Base-by-base conservation (phyloP, 2,888 invertebrate genomes). In the Sinelater perroti region DNA sequence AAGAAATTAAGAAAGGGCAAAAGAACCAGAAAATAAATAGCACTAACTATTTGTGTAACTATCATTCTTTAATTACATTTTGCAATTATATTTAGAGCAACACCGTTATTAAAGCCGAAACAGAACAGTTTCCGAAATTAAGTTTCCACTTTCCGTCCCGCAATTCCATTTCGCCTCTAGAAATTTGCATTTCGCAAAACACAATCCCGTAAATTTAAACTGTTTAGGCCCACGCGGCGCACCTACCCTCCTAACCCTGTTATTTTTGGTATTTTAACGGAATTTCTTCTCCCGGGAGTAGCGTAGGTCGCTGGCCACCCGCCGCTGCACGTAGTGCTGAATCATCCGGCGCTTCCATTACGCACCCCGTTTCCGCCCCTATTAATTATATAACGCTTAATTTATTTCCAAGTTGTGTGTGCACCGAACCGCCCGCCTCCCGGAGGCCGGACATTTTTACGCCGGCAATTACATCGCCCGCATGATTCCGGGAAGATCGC, bases 351-450 rank as follows among this genome's bases (percentile, higher is more conserved):
- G 52, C 53, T 57, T 57, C 57, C 57, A 57, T 57, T 57, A 57
- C 52, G 57, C 52, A 47, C 57, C 52, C 52, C 47, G 40, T 52
- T 57, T 47, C 57, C 53, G 53, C 57, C 52, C 57, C 57, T 53
- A 57, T 57, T 57, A 57, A 57, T 57, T 57, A 57, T 52, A 57
- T 57, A 57, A 57, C 57, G 57, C 57, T 57, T 57, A 57, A 57
- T 57, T 57, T 57, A 57, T 57, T 57, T 57, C 40, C 57, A 52
- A 57, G 57, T 57, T 57, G 52, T 57, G 40, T 57, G 52, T 57
- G 40, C 57, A 40, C 46, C 46, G 49, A 52, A 57, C 47, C 47
- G 52, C 51, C 52, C 46, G 35, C 57, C 35, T 31, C 52, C 52
- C 18, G 33, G 33, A 57, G 36, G 52, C 18, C 20, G 35, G 35